These are phyloP conservation scores for Archips xylosteana DNA, from an alignment of 2,888 invertebrate genomes.

Conservation along the genomic window DNA sequence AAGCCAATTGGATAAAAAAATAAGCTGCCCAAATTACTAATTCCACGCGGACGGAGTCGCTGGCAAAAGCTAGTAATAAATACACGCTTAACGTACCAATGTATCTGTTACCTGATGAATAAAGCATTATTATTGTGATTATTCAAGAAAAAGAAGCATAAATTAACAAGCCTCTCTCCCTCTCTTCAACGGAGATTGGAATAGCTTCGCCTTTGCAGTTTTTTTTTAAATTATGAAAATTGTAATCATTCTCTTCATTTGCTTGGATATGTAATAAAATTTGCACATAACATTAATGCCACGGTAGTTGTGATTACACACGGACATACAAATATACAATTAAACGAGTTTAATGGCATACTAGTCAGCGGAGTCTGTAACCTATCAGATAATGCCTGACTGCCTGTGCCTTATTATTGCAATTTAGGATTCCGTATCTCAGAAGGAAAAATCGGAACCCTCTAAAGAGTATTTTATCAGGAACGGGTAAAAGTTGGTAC, in stretches of 20 bases:
- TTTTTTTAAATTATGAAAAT: not conserved
- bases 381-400: not conserved
- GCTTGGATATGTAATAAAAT: slow-evolving; percentile 16
- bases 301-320: not conserved
- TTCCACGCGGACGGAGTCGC: too few species aligned
- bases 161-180: not conserved
- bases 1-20: too few species aligned
- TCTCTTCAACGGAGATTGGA: not conserved
- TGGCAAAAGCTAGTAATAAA: too few species aligned
- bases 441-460: too few species aligned
- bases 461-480: too few species aligned
- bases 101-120: too few species aligned
- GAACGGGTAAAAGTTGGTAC: too few species aligned
- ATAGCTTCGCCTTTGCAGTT: not conserved
- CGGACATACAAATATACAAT: not conserved
- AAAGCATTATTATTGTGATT: too few species aligned
- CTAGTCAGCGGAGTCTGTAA: not conserved
- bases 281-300: slow-evolving; percentile 34
- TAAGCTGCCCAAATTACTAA: too few species aligned
- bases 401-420: too few species aligned
- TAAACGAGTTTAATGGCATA: not conserved
- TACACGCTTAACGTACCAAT: too few species aligned
- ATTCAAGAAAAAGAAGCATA: not conserved
- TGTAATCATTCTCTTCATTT: slow-evolving; percentile 3
- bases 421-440: too few species aligned